These are phyloP conservation scores for Ethmia dodecea DNA, from an alignment of 2,888 invertebrate genomes.

Conservation along the genomic window DNA sequence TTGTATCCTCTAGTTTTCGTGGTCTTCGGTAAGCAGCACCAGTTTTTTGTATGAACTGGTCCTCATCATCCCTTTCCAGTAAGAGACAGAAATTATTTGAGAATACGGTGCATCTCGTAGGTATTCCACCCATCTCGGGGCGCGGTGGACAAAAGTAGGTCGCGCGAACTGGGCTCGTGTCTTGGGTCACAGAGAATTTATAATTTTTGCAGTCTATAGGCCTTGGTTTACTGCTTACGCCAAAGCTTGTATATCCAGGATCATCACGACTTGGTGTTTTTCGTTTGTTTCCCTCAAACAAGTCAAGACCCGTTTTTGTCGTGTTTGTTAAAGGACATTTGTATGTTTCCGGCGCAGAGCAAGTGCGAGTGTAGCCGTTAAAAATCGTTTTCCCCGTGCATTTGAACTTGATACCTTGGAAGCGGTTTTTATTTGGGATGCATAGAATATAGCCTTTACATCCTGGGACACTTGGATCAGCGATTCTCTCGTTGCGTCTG, in stretches of 20 bases:
- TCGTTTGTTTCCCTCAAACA: constrained; percentile 34
- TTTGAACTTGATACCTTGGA: constrained; percentile 66
- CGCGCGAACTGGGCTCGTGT: constrained; percentile 40
- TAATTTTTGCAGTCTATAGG: constrained; percentile 67
- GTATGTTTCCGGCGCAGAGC: constrained; percentile 56
- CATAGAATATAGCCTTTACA: constrained; percentile 71
- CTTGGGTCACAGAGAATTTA: constrained; percentile 58
- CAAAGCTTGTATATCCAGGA: constrained; percentile 3
- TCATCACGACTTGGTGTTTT: constrained; percentile 25
- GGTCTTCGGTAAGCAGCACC: constrained; percentile 50
- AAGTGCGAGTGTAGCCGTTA: constrained; percentile 56
- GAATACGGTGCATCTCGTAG: constrained; percentile 58
- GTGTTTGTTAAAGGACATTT: constrained; percentile 48
- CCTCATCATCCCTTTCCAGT: constrained; percentile 50
- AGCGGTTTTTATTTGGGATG: constrained; percentile 58
- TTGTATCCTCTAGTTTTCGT: constrained; percentile 20
- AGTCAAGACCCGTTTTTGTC: constrained; percentile 31
- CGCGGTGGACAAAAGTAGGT: constrained; percentile 62
- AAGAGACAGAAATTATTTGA: constrained; percentile 65
- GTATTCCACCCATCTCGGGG: constrained; percentile 43
- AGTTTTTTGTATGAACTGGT: constrained; percentile 45
- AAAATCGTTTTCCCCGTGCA: constrained; percentile 64
- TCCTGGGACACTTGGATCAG: constrained; percentile 56
- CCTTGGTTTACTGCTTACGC: constrained; percentile 18
- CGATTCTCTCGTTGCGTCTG: constrained; percentile 56